Base-by-base conservation (phyloP, 2,113 vertebrate species). In the Pipa parva region DNA sequence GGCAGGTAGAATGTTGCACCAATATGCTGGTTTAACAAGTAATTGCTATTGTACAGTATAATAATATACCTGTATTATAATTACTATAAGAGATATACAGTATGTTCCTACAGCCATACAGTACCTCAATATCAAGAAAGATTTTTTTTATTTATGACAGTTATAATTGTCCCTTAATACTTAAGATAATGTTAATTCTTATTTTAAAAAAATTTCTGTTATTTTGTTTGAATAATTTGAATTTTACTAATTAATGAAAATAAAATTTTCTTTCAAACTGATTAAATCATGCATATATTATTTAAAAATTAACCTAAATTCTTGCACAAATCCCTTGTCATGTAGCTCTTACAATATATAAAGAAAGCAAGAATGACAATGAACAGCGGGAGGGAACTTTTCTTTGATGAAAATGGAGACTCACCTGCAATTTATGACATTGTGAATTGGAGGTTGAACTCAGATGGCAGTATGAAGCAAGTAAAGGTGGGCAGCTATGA, bases 381-480 rank as follows among this genome's bases (percentile, higher is more conserved):
- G 28, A 58, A 21, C 2, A 52, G 60, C 42, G 60, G 58, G 11
- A 50, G 2, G 1, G 31, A 70, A 50, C 27, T 72, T 20, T 17
- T 11, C 12, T 74, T 73, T 62, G 62, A 74, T 70, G 57, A 48
- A 24, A 72, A 48, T 21, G 73, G 72, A 25, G 71, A 73, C 28
- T 25, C 71, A n/a, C 59, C 71, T 17, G 45, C 70, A 42, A 17
- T n/a, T 15, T 78, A 58, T 61, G 72, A 71, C n/a, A 46, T 78
- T 66, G 45, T 63, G n/a, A 51, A 63, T 27, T 63, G 60, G 60
- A n/a, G 36, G n/a, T 3, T 18, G 1, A 24, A 57, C 8, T 7
- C 7, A 0, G 5, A 27, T 5, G 69, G 51, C 15, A 4, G 1
- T 2, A 74, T 71, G 5, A 2, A 3, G 21, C 71, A 71, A n/a